Base-by-base conservation (phyloP, 2,888 invertebrate species). In the Malacosoma neustria region DNA sequence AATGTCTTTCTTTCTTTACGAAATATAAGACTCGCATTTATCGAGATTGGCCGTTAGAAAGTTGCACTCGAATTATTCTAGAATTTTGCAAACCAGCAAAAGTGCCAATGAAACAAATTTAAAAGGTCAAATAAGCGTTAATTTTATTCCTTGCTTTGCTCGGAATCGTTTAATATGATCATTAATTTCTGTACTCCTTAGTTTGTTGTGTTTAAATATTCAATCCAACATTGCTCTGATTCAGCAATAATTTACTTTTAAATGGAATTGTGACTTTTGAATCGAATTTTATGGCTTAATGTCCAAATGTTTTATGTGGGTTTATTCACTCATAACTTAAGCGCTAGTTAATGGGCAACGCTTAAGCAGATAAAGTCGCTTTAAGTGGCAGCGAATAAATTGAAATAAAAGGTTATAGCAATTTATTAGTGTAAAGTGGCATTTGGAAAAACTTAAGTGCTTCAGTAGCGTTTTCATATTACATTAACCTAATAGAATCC, bases 181-280 rank as follows among this genome's bases (percentile, higher is more conserved):
- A n/a, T n/a, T n/a, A n/a, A n/a, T n/a, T n/a, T n/a, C n/a, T n/a
- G n/a, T n/a, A n/a, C n/a, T n/a, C n/a, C n/a, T n/a, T n/a, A n/a
- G n/a, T n/a, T n/a, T n/a, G n/a, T n/a, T n/a, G n/a, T n/a, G n/a
- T n/a, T n/a, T n/a, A n/a, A 63, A 70, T 76, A 75, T 77, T 77
- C 72, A 76, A 77, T 79, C 76, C 71, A 73, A 63, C 56, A 63
- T 61, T 59, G 62, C 67, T 58, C 67, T 69, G 72, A 74, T 65
- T 75, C 68, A 65, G 61, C 65, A 68, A 70, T 71, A 72, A 75
- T 70, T 72, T 66, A 66, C 54, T 62, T 69, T 69, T 61, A 58
- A 73, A 72, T 74, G 64, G 64, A 67, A 61, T 66, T 65, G 69
- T 58, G 61, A 61, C 59, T 42, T 62, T 62, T 56, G 53, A 57